Evolutionary conservation across 2,888 invertebrate genomes (phyloP), one percentile per base, ranked within the genome.

Genomic region (Dermolepida albohirtum): DNA sequence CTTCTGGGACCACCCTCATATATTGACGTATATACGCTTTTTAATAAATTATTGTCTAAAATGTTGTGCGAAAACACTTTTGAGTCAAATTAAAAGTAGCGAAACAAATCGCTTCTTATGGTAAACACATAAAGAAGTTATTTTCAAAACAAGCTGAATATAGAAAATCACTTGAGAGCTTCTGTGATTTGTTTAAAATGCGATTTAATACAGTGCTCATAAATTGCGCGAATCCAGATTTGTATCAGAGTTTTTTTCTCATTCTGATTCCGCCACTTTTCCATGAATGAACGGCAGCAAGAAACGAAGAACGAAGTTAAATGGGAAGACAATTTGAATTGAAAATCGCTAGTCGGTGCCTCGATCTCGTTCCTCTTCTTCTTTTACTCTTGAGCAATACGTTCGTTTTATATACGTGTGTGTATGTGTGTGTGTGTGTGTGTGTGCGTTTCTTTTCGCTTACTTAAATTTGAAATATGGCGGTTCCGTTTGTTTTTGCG

Each of bases 401-500:
- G 27, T 10, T 40, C 34, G 34, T 34, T 40, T 22, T 29, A 14
- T 14, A 29, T 8, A 29, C 44, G 43, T 10, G n/a, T 22, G 27
- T n/a, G n/a, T n/a, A n/a, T n/a, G n/a, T n/a, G n/a, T 57, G 6
- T 12, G 1, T 57, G 22, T 14, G 65, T 44, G 44, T 62, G 44
- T 67, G 50, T 52, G 67, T 39, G 29, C 17, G 51, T 63, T 63
- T 51, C 63, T 44, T 52, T 63, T 67, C 67, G 51, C 63, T 63
- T 67, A 52, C 67, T 67, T 54, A 54, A 63, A 68, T 64, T 74
- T 75, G 75, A 74, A 73, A 70, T 73, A 74, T 71, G 52, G 73
- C 71, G 71, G 72, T 74, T 73, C 72, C 72, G 73, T 72, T 75
- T 75, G 73, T 75, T 73, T 74, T 70, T 69, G 55, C 47, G 72